phyloP scores from a whole-genome alignment of 2,888 invertebrate genomes.

The Phengaris arion region DNA sequence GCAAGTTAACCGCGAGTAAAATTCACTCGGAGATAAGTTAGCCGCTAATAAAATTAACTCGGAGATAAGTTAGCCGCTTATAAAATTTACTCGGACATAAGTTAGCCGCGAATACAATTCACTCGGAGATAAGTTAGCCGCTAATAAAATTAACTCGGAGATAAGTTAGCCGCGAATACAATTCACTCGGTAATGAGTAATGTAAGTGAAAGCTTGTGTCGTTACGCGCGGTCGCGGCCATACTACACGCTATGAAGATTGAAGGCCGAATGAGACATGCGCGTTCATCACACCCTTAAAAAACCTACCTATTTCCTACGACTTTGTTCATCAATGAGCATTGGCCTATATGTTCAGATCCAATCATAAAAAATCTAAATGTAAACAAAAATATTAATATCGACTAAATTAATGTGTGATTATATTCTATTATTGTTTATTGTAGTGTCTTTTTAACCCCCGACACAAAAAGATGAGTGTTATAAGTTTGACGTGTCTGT shows the following conservation, averaged over 20 bases:
- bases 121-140: neutral
- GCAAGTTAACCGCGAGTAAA: neutral
- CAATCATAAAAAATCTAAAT: too few relatives aligned
- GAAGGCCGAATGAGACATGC: neutral
- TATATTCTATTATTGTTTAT: too few relatives aligned
- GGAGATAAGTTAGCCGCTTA: neutral
- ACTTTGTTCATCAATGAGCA: too few relatives aligned
- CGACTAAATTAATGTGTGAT: too few relatives aligned
- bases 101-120: neutral
- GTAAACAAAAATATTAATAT: too few relatives aligned
- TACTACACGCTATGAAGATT: constrained; percentile 13
- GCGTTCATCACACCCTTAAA: neutral
- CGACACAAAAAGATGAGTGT: too few relatives aligned
- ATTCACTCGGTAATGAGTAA: neutral
- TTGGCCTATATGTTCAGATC: too few relatives aligned
- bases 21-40: neutral
- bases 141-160: neutral
- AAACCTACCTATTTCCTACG: too few relatives aligned
- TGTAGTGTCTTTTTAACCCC: too few relatives aligned
- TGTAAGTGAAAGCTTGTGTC: constrained; percentile 9
- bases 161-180: neutral
- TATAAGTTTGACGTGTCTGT: too few relatives aligned
- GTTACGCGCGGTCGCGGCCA: constrained; percentile 17
- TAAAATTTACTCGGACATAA: neutral
- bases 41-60: neutral